Percentiles rank a stretch among this genome's conserved stretches.
These are phyloP conservation scores for Drosophila longiperda DNA, from an alignment of 2,888 invertebrate species.

Conservation along the genomic window DNA sequence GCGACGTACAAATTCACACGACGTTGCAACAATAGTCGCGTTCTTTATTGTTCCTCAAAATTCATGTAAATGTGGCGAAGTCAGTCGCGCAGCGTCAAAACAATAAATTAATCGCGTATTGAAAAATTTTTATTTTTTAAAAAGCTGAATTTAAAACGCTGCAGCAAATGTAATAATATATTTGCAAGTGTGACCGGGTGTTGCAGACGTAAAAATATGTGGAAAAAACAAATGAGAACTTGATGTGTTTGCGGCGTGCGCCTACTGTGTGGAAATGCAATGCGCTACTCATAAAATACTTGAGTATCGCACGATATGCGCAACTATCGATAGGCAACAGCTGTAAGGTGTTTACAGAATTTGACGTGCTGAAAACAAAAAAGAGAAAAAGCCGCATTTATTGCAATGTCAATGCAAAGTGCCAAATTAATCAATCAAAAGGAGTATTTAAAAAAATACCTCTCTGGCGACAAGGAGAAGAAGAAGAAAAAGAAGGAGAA, in stretches of 20 bases:
- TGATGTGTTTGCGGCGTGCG: neutral
- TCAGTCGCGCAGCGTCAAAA: neutral
- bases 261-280: neutral
- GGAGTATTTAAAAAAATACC: conserved; percentile 92
- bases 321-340: conserved; percentile 24
- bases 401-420: conserved; percentile 70
- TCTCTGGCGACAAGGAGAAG: conserved; percentile 87
- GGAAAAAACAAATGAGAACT: neutral
- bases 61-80: neutral
- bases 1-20: conserved; percentile 33
- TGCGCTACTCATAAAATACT: conserved; percentile 2
- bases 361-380: conserved; percentile 4
- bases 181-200: conserved; percentile 19
- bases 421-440: conserved; percentile 88
- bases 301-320: neutral
- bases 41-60: neutral
- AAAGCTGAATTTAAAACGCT: neutral
- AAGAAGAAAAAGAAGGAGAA: conserved; percentile 87
- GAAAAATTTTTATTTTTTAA: neutral
- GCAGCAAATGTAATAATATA: conserved; percentile 6
- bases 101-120: neutral
- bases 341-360: conserved; percentile 5
- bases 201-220: neutral
- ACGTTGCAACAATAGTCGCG: neutral
- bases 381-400: neutral